phyloP scores from a whole-genome alignment of 2,113 vertebrate species.

The Ramphastos sulfuratus region DNA sequence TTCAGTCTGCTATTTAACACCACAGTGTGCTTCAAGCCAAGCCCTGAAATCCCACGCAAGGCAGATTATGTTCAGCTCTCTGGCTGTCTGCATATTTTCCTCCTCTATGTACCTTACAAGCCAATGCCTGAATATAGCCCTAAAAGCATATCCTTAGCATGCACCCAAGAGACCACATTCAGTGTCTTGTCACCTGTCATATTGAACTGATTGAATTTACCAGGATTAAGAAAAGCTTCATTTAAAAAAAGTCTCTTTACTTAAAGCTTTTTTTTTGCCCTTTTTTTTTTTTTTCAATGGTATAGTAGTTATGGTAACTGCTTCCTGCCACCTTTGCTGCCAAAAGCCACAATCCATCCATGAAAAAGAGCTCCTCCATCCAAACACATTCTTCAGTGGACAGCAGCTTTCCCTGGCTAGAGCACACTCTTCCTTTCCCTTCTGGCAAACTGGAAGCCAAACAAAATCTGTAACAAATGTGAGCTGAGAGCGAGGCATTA shows the following conservation, averaged over 20 bases:
- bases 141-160: conserved; percentile 7
- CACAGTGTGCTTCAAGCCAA: conserved; percentile 17
- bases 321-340: conserved; percentile 60
- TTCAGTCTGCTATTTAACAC: conserved; percentile 33
- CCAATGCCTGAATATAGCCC: conserved; percentile 30
- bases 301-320: conserved; percentile 66
- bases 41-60: conserved; percentile 54
- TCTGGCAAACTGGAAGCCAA: conserved; percentile 53
- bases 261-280: background rate
- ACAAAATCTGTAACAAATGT: conserved; percentile 61
- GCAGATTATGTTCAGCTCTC: conserved; percentile 41
- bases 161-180: background rate
- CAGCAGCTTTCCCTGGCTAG: conserved; percentile 66
- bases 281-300: background rate
- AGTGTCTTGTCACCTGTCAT: background rate
- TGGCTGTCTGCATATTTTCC: conserved; percentile 48
- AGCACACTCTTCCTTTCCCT: conserved; percentile 45
- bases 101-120: conserved; percentile 18
- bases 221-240: conserved; percentile 14
- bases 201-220: conserved; percentile 24
- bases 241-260: conserved; percentile 26
- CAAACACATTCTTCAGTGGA: conserved; percentile 66
- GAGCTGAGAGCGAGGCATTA: conserved; percentile 47
- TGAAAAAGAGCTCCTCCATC: conserved; percentile 63
- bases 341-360: conserved; percentile 66